Evolutionary conservation across 2,888 invertebrate species (phyloP).

Genomic region (Cremastinae sp.): DNA sequence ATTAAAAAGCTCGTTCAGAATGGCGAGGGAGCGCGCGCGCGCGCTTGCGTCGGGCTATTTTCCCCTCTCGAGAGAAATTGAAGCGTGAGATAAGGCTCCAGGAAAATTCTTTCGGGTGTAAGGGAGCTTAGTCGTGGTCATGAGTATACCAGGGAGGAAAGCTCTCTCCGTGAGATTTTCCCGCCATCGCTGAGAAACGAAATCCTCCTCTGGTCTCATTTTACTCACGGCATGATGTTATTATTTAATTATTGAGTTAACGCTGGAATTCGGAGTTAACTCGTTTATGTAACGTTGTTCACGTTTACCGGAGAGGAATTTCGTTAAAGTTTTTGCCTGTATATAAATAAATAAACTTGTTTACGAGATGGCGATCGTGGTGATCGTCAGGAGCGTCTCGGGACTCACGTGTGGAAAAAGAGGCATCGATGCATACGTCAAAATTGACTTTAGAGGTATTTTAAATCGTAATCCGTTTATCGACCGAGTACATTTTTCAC

Average conservation of each 20-base stretch:
- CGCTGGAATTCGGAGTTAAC: too few species aligned
- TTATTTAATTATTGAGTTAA: too few species aligned
- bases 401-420: constrained; percentile 79
- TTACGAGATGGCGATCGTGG: constrained; percentile 86
- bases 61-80: constrained; percentile 11
- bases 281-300: too few species aligned
- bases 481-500: too few species aligned
- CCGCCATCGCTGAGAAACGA: too few species aligned
- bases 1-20: constrained; percentile 9
- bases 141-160: neutral
- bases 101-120: constrained; percentile 17
- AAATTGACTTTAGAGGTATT: constrained; percentile 89
- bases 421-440: constrained; percentile 84
- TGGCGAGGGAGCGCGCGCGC: constrained; percentile 10
- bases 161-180: too few species aligned
- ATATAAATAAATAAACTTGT: too few species aligned
- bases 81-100: constrained; percentile 36
- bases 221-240: too few species aligned
- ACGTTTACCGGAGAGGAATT: too few species aligned
- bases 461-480: too few species aligned
- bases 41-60: neutral
- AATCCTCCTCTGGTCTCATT: too few species aligned
- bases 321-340: too few species aligned
- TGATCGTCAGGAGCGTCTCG: constrained; percentile 86
- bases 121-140: neutral